Conservation (phyloP, 2,113 vertebrate genomes). For the Nettapus auritus region DNA sequence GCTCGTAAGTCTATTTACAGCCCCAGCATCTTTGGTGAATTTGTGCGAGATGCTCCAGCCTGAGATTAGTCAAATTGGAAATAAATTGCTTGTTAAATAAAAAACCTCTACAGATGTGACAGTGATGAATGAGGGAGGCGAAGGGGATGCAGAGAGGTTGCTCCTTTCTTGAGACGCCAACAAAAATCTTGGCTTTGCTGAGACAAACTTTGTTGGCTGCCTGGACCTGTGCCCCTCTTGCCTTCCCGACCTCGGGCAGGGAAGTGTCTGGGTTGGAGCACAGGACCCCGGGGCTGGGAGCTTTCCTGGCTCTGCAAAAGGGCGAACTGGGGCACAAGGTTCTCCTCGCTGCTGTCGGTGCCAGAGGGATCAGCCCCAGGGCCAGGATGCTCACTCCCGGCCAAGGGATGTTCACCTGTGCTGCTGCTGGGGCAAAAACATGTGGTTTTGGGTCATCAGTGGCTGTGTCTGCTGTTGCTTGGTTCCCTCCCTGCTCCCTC, state of each 20-base stretch:
- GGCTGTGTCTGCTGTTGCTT: neutral
- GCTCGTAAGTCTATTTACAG: slow-evolving; percentile 52
- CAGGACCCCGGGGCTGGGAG: neutral
- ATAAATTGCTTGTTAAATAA: slow-evolving; percentile 75
- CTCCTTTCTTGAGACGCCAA: neutral
- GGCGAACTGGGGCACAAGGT: no score
- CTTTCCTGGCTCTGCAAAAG: neutral
- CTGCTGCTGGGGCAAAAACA: rapidly evolving
- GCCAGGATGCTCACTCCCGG: neutral
- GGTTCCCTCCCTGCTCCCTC: neutral
- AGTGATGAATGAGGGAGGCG: slow-evolving; percentile 64
- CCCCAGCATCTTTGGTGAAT: neutral
- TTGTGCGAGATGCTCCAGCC: slow-evolving; percentile 52
- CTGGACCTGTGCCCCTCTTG: neutral
- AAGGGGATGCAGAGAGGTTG: slow-evolving; percentile 24
- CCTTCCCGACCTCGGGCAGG: neutral
- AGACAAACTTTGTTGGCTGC: neutral
- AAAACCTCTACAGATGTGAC: slow-evolving; percentile 61
- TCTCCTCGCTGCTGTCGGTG: neutral
- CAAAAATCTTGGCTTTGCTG: neutral
- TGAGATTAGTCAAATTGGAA: slow-evolving; percentile 70
- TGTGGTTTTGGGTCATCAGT: rapidly evolving
- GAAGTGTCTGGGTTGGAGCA: neutral
- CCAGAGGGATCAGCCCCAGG: no score
- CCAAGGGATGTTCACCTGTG: neutral